phyloP scores from a whole-genome alignment of 2,797 vertebrate species.

The Triplophysa bombifrons region DNA sequence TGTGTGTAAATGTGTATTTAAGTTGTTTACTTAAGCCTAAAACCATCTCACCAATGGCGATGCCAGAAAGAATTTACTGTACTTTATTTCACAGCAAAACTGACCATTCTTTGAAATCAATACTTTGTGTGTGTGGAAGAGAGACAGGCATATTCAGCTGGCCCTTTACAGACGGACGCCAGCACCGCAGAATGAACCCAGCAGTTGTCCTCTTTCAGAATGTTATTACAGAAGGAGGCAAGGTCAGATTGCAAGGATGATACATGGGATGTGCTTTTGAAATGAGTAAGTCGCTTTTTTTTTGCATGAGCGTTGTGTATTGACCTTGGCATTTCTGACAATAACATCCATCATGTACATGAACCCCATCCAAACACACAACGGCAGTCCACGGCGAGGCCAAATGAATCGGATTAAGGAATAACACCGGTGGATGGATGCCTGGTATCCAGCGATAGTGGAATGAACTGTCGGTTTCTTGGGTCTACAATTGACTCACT shows the following conservation, averaged over 20 bases:
- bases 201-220: conserved; percentile 86
- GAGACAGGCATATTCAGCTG: conserved; percentile 72
- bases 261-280: conserved; percentile 89
- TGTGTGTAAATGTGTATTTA: conserved; percentile 4
- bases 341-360: conserved; percentile 92
- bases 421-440: conserved; percentile 90
- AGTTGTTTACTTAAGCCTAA: conserved; percentile 7
- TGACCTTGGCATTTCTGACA: conserved; percentile 98
- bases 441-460: conserved; percentile 81
- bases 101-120: conserved; percentile 22
- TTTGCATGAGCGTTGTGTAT: conserved; percentile 84
- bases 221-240: conserved; percentile 93
- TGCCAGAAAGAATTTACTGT: not conserved
- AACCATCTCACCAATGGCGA: conserved; percentile 2
- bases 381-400: conserved; percentile 81
- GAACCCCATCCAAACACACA: conserved; percentile 89
- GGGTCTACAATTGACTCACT: conserved; percentile 72
- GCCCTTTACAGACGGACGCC: conserved; percentile 81
- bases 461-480: conserved; percentile 78
- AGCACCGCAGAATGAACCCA: conserved; percentile 84
- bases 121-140: not conserved
- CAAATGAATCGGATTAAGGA: conserved; percentile 91
- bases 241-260: conserved; percentile 92
- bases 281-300: conserved; percentile 81
- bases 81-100: conserved; percentile 7